Evolutionary conservation across 2,797 vertebrate species (phyloP).

Genomic region (Phalloptychus januarius): DNA sequence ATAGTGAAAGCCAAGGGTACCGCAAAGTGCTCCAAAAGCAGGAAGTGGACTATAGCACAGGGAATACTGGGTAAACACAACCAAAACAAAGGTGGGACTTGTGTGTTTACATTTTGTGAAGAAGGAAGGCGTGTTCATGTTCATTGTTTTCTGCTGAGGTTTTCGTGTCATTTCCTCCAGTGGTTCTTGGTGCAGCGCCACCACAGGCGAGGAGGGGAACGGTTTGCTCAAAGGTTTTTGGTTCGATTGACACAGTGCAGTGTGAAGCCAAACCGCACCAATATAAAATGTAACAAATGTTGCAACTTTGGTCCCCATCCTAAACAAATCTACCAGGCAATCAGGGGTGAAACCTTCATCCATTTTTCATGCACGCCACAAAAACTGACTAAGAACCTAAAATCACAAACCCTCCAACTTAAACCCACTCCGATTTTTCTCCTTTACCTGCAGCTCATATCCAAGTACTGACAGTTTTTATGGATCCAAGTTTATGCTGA

Average conservation of each 20-base stretch:
- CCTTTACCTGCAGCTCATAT: neutral
- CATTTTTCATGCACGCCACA: neutral
- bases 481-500: neutral
- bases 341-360: neutral
- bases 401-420: neutral
- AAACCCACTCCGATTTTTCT: neutral
- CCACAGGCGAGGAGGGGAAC: neutral
- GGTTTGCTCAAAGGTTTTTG: neutral
- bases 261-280: neutral
- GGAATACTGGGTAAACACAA: too few relatives aligned
- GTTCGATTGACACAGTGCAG: neutral
- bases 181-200: neutral
- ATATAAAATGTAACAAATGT: neutral
- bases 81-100: too few relatives aligned
- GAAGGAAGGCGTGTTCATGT: neutral
- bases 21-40: too few relatives aligned
- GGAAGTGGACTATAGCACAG: too few relatives aligned
- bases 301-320: neutral
- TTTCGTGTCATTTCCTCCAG: neutral
- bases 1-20: too few relatives aligned
- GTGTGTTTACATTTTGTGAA: neutral
- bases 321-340: neutral
- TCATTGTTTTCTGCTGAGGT: neutral
- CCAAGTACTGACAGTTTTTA: neutral
- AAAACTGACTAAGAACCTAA: neutral